Base-by-base conservation (phyloP, 2,888 invertebrate species). In the Amiota communis region DNA sequence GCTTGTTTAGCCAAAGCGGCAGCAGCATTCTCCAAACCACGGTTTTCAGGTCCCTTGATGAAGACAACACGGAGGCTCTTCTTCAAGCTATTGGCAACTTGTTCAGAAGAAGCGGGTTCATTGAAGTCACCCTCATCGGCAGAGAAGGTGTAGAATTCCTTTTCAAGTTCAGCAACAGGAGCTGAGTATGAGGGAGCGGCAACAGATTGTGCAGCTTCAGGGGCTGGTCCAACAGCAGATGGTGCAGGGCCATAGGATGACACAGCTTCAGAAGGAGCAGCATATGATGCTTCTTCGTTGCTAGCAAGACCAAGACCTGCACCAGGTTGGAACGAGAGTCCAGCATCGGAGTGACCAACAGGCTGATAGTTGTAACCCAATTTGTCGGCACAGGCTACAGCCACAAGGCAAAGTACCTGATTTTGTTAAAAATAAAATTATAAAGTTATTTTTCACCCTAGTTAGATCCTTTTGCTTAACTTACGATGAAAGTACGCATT, bases 31-130 rank as follows among this genome's bases (percentile, higher is more conserved):
- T 87, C 84, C 12, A 88, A 47, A 10, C 84, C 88, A 13, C 76
- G 85, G 72, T 87, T 79, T 76, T 88, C 88, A 74, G 89, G 89
- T 51, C 88, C 86, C 81, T 88, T 89, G 70, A 89, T 89, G 79
- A 89, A 89, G 23, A 89, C 74, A 11, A 89, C 88, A 20, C 89
- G 88, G n/a, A 89, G 81, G 13, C 79, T 81, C 73, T 78, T 81
- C 73, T 84, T 88, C 15, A 86, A 71, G 11, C 77, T 75, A 49
- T 75, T 76, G 0, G 78, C 73, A 1, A 79, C 70, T 68, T 85
- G 80, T 8, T 87, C 76, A 1, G 78, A 74, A 23, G 79, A 79
- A 56, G 75, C 78, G 0, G 83, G 84, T 12, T 81, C 84, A 0
- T 81, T 71, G 71, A 84, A 85, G 23, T 87, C 88, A 11, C 81